These are phyloP conservation scores for Rhinoptilus africanus DNA, from an alignment of 2,113 vertebrate species.

Conservation along the genomic window DNA sequence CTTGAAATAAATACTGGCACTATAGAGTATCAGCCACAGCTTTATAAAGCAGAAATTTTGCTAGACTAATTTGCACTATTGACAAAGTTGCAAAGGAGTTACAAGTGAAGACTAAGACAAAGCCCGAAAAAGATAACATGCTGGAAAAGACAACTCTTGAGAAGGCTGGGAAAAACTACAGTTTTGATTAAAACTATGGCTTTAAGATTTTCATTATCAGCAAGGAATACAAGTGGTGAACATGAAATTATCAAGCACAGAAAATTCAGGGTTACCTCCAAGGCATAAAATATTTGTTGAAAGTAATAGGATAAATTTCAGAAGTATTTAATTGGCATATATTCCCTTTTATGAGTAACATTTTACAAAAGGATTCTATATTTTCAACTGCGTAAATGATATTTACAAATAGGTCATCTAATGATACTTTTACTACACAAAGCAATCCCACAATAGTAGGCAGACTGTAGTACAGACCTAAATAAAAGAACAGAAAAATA, in stretches of 20 bases:
- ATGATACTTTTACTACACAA: not conserved
- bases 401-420: not conserved
- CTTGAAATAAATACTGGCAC: not conserved
- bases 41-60: not conserved
- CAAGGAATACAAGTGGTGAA: not conserved
- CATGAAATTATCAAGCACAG: not conserved
- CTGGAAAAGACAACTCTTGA: not conserved
- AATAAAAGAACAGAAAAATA: not conserved
- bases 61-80: not conserved
- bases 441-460: not conserved
- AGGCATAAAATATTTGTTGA: not conserved
- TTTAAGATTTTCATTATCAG: not conserved
- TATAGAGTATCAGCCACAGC: not conserved
- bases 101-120: not conserved
- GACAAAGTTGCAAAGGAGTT: not conserved
- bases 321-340: not conserved
- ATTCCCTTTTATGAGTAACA: not conserved
- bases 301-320: not conserved
- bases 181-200: not conserved
- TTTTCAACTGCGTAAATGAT: not conserved
- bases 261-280: not conserved
- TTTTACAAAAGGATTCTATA: not conserved
- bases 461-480: not conserved
- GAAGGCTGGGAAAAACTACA: not conserved
- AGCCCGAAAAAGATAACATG: not conserved